Percentiles rank a stretch among this genome's conserved stretches.
Evolutionary conservation across 2,113 vertebrate species (phyloP).

Genomic region (Syrrhaptes paradoxus): DNA sequence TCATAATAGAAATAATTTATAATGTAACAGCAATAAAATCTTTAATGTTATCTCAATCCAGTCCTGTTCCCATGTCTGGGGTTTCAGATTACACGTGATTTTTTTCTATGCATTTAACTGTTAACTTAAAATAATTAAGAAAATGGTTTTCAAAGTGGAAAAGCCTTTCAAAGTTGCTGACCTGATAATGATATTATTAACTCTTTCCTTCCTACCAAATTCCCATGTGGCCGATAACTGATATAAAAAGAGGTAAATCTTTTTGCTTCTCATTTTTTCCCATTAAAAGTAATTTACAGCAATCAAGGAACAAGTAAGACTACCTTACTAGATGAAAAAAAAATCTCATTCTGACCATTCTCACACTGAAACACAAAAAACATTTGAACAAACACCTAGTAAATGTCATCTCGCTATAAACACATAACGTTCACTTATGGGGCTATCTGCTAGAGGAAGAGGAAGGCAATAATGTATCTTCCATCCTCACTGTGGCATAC

Average conservation of each 20-base stretch:
- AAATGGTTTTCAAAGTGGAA: constrained; percentile 83
- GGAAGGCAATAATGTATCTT: background rate
- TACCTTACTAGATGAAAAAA: background rate
- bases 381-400: background rate
- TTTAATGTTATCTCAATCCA: constrained; percentile 93
- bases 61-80: constrained; percentile 84
- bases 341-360: background rate
- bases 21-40: constrained; percentile 97
- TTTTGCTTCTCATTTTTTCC: background rate
- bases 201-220: constrained; percentile 58
- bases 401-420: background rate
- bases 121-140: constrained; percentile 93
- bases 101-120: constrained; percentile 79
- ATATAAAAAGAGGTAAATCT: background rate
- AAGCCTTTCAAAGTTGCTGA: constrained; percentile 67
- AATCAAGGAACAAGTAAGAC: background rate
- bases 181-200: constrained; percentile 69
- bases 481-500: background rate
- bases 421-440: background rate
- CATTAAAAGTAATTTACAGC: background rate
- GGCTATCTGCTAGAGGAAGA: background rate
- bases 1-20: constrained; percentile 98
- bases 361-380: background rate
- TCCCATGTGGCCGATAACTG: background rate
- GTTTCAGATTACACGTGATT: constrained; percentile 86